Conservation (phyloP, 2,888 invertebrate genomes). For the Drosophila longiperda region DNA sequence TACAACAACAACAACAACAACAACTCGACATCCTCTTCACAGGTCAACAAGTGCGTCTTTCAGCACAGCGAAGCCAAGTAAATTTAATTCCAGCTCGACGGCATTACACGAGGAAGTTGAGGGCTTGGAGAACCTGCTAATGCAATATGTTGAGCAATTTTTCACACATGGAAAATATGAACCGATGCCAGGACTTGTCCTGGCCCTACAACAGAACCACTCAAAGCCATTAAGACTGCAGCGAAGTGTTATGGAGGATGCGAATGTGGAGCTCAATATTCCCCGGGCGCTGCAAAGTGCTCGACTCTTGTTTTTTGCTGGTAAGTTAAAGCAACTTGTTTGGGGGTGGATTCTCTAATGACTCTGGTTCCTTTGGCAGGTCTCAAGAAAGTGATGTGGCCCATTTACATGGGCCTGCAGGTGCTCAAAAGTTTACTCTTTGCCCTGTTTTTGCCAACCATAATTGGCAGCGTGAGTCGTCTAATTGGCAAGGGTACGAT, state of each 20-base stretch:
- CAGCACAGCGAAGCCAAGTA: not conserved
- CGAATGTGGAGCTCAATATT: conserved; percentile 87
- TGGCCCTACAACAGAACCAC: conserved; percentile 72
- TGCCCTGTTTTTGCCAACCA: conserved; percentile 93
- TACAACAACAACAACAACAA: not conserved
- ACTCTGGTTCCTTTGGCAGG: conserved; percentile 88
- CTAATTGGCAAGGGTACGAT: conserved; percentile 91
- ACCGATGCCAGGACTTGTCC: conserved; percentile 74
- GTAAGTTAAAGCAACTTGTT: conserved; percentile 83
- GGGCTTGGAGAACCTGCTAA: conserved; percentile 74
- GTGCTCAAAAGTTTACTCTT: conserved; percentile 92
- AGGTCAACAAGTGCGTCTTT: conserved; percentile 7
- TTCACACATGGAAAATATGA: conserved; percentile 78
- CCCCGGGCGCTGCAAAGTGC: conserved; percentile 87
- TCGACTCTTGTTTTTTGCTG: conserved; percentile 87
- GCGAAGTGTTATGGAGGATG: conserved; percentile 85
- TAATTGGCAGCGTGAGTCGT: conserved; percentile 93
- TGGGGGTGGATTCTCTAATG: not conserved
- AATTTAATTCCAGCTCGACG: conserved; percentile 25
- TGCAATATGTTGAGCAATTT: conserved; percentile 78
- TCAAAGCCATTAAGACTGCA: conserved; percentile 84
- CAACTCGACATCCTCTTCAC: conserved; percentile 16
- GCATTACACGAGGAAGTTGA: conserved; percentile 66
- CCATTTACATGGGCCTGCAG: conserved; percentile 92
- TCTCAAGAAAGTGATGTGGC: conserved; percentile 92